Evolutionary conservation across 2,113 vertebrate genomes (phyloP), one percentile per base, ranked within the genome.

Genomic region (Lepus europaeus): DNA sequence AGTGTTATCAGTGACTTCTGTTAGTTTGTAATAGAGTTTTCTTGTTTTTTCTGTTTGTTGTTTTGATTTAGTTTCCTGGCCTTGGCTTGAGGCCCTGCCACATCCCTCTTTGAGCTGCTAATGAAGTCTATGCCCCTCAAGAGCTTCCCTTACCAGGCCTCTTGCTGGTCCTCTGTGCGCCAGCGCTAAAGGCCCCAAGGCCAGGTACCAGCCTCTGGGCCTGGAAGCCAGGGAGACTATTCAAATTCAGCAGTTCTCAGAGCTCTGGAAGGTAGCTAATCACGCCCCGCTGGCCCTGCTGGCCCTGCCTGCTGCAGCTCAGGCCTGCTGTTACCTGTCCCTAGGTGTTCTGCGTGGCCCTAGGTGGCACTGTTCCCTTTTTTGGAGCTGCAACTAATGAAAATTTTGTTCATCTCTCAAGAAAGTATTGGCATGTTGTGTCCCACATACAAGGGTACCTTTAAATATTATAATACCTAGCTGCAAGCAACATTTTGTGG

Each of bases 31-130:
- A 72, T 31, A 63, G 0, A 90, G 6, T 25, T 45, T 29, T 89
- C 31, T 17, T 59, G 56, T 5, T 31, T 9, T 39, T 36, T 82
- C 51, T 72, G 19, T 49, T 77, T 49, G 22, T 19, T 81, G 14
- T 76, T 39, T 91, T 95, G 27, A 89, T 73, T 29, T 16, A 68
- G 19, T 89, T 93, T 93, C 89, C 56, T 74, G 70, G 14, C 19
- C 22, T 70, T 29, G 19, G 49, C 23, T 91, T 63, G 53, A 85
- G 9, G 22, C 29, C 6, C 56, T 1, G 22, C 61, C 56, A 72
- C 14, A 39, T 88, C 13, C 36, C 2, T 17, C 63, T 92, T 56
- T 20, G 83, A 81, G 74, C 36, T 29, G 19, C 36, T 88, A 85
- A 79, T n/a, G 56, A 81, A 89, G 49, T 56, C 29, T 39, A 39